A percentile compares a stretch with the other conserved stretches of the same genome.
Conservation (phyloP, 2,797 vertebrate genomes). For the Buphagus erythrorhynchus region DNA sequence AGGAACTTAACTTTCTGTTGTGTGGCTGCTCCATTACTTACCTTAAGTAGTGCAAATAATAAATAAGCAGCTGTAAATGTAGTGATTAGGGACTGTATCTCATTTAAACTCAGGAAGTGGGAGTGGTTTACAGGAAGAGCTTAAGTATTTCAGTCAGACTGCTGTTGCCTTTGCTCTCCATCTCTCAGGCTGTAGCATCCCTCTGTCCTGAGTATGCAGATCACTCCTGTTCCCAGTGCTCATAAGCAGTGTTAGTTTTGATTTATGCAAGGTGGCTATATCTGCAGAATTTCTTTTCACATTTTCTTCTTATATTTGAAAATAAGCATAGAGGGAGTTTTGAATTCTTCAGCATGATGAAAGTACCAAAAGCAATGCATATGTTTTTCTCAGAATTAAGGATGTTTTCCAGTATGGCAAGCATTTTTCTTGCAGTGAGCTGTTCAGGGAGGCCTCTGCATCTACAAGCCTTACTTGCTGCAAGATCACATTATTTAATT, state of each 20-base stretch:
- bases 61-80: background rate
- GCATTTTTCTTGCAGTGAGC: background rate
- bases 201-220: background rate
- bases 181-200: background rate
- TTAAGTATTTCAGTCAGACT: background rate
- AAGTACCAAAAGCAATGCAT: background rate
- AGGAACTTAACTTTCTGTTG: background rate
- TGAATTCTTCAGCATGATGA: background rate
- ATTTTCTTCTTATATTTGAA: background rate
- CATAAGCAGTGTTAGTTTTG: background rate
- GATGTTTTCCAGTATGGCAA: background rate
- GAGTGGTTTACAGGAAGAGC: background rate
- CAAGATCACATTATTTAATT: background rate
- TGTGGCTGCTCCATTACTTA: background rate
- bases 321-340: background rate
- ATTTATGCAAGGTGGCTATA: background rate
- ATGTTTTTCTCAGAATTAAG: background rate
- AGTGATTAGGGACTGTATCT: background rate
- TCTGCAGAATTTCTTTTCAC: background rate
- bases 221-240: background rate
- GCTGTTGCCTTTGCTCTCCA: background rate
- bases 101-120: background rate
- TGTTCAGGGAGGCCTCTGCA: background rate
- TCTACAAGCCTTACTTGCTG: background rate
- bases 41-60: fast-evolving